Conservation (phyloP, 2,113 vertebrate species). For the Perca fluviatilis region DNA sequence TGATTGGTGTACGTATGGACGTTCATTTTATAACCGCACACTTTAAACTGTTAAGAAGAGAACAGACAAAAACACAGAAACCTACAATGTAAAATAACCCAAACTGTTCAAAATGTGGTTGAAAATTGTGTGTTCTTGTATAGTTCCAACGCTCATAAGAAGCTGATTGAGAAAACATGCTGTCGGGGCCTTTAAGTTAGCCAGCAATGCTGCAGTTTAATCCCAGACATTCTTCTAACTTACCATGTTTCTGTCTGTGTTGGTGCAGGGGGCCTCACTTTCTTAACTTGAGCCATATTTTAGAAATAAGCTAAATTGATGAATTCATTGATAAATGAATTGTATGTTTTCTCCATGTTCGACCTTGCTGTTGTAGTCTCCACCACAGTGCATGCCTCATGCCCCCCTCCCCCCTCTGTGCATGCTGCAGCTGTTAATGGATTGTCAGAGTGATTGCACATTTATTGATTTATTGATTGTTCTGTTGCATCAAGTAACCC, state of each 20-base stretch:
- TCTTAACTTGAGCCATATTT: neutral
- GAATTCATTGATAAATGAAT: neutral
- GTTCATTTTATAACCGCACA: too few relatives aligned
- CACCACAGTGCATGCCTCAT: conserved; percentile 34
- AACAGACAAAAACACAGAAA: neutral
- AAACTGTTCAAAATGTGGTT: neutral
- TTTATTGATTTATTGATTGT: conserved; percentile 59
- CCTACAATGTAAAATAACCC: neutral
- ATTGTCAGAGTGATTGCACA: conserved; percentile 40
- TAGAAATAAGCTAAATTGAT: too few relatives aligned
- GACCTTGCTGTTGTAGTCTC: conserved; percentile 50
- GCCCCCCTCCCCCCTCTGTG: neutral
- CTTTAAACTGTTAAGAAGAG: too few relatives aligned
- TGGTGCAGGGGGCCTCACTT: neutral
- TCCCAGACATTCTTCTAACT: neutral
- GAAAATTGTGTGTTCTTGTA: neutral
- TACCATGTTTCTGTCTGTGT: neutral
- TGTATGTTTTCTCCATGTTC: conserved; percentile 32
- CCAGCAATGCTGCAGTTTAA: conserved; percentile 7
- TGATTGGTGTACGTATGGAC: too few relatives aligned
- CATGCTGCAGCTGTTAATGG: conserved; percentile 44
- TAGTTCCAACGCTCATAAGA: neutral
- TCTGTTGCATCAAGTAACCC: conserved; percentile 26
- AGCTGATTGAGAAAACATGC: neutral
- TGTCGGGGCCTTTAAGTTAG: neutral